Base-by-base conservation (phyloP, 2,888 invertebrate genomes). In the Trichacis sp. region DNA sequence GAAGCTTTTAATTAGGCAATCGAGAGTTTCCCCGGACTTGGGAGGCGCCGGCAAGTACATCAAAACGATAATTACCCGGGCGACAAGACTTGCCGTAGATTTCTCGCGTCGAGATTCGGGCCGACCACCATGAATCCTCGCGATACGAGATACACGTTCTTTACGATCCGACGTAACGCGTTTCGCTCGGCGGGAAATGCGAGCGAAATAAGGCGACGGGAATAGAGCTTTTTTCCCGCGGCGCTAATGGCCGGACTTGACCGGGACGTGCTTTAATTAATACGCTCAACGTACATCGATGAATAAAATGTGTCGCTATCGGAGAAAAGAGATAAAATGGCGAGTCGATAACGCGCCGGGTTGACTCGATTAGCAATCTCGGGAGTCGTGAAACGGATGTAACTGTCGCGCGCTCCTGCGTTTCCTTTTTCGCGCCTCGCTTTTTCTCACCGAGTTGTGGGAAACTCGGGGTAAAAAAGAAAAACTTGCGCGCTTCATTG, bases 131-230 rank as follows among this genome's bases (percentile, higher is more conserved):
- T n/a, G n/a, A n/a, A n/a, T n/a, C n/a, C n/a, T n/a, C n/a, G n/a
- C n/a, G n/a, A n/a, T n/a, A n/a, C n/a, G n/a, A n/a, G n/a, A n/a
- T n/a, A n/a, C n/a, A n/a, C n/a, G n/a, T n/a, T n/a, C n/a, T n/a
- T n/a, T n/a, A 72, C 58, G 60, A 55, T 67, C 73, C 75, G 77
- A 77, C 77, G 78, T 74, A 78, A 77, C 69, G 64, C 70, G 71
- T 72, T 73, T 70, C 12, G 29, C 48, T 43, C 72, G 71, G 72
- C 60, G 71, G 73, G 59, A 64, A 68, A 57, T 38, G 60, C 60
- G 48, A 53, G 60, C 47, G 42, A 36, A 52, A 47, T 45, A 42
- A 45, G 48, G 51, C n/a, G n/a, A n/a, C n/a, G n/a, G n/a, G n/a
- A n/a, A n/a, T n/a, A n/a, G n/a, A n/a, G n/a, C n/a, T 15, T 52